A percentile compares a stretch with the other conserved stretches of the same genome.
Evolutionary conservation across 35 echinoderm and acorn worm genomes (phyloP).

Genomic region (Apostichopus parvimensis): DNA sequence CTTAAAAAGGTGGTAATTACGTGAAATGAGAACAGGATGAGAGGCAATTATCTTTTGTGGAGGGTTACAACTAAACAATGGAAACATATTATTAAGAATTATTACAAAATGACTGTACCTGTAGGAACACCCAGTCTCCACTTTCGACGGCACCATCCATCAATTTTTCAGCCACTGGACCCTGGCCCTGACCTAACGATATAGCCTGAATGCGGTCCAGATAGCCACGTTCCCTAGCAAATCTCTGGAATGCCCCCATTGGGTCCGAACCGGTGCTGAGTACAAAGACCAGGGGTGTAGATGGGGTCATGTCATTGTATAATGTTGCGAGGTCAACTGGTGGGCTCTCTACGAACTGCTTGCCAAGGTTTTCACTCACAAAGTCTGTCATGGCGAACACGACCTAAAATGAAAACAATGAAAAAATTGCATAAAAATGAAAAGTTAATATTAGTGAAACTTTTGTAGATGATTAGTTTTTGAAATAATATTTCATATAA

Average conservation of each 20-base stretch:
- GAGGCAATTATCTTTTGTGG: too few species aligned
- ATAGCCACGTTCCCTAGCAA: constrained; percentile 90
- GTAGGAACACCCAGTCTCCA: constrained; percentile 99
- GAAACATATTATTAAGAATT: too few species aligned
- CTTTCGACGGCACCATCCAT: constrained; percentile 83
- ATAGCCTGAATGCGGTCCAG: constrained; percentile 93
- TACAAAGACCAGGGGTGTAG: constrained; percentile 91
- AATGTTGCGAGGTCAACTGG: constrained; percentile 86
- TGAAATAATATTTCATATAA: background rate
- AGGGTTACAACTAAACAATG: too few species aligned
- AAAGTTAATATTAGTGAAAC: background rate
- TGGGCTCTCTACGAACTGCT: constrained; percentile 95
- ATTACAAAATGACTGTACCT: constrained; percentile 42
- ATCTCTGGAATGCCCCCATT: constrained; percentile 97
- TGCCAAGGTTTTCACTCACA: constrained; percentile 93
- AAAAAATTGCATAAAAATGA: background rate
- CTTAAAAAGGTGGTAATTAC: too few species aligned
- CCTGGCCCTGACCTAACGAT: constrained; percentile 98
- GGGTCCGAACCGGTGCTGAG: constrained; percentile 97
- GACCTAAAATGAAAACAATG: constrained; percentile 57
- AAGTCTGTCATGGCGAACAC: constrained; percentile 98
- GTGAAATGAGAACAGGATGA: too few species aligned
- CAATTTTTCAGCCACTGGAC: constrained; percentile 95
- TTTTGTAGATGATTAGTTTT: too few species aligned
- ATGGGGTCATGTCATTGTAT: constrained; percentile 89